Conservation (phyloP, 2,113 vertebrate species). For the Aphyosemion australe region DNA sequence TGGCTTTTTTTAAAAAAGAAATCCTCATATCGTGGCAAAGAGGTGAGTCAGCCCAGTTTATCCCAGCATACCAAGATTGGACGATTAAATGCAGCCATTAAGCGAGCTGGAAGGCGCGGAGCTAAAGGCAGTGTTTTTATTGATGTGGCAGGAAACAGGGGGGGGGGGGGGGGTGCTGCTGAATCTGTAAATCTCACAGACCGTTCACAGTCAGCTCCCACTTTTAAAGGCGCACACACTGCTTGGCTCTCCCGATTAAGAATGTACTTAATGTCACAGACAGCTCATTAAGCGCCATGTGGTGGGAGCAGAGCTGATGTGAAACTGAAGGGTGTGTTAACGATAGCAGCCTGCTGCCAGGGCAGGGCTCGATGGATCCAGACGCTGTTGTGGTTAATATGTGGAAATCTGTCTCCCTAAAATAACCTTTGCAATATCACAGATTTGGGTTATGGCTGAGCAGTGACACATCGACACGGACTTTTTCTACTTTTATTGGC, state of each 20-base stretch:
- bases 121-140: constrained; percentile 71
- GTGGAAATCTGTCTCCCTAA: neutral
- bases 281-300: constrained; percentile 71
- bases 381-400: constrained; percentile 4
- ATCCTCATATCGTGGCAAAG: constrained; percentile 14
- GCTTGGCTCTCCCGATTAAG: constrained; percentile 65
- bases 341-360: constrained; percentile 55
- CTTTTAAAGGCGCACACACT: constrained; percentile 63
- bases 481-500: constrained; percentile 1
- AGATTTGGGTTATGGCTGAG: neutral
- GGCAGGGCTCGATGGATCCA: constrained; percentile 23
- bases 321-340: constrained; percentile 65
- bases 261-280: constrained; percentile 76
- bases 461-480: neutral
- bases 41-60: constrained; percentile 33
- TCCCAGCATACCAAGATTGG: constrained; percentile 39
- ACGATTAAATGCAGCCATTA: constrained; percentile 71
- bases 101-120: constrained; percentile 58
- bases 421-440: constrained; percentile 1
- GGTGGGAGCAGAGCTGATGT: constrained; percentile 51
- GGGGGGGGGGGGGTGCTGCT: constrained; percentile 40
- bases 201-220: constrained; percentile 64
- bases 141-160: constrained; percentile 76
- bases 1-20: constrained; percentile 4
- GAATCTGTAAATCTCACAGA: constrained; percentile 74